Percentiles rank a stretch among this genome's conserved stretches.
Conservation (phyloP, 1,140 invertebrate genomes). For the Hydropsyche tenuis region DNA sequence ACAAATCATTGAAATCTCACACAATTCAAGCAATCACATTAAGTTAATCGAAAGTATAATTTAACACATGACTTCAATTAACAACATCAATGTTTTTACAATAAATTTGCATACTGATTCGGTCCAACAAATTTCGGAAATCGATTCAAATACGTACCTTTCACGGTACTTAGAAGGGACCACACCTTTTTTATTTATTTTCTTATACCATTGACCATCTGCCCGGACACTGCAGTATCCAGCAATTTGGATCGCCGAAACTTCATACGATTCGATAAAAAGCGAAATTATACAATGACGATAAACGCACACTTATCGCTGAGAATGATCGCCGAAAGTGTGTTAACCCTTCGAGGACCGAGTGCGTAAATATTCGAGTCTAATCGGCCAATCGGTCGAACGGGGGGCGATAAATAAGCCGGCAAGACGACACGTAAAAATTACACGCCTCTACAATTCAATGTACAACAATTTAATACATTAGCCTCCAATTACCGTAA, state of each 20-base stretch:
- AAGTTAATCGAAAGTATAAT: background rate
- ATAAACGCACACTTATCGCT: no score
- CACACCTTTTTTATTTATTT: slow-evolving; percentile 12
- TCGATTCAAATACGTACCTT: slow-evolving; percentile 3
- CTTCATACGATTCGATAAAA: no score
- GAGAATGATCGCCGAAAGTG: no score
- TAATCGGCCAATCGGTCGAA: slow-evolving; percentile 28
- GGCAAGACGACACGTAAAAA: slow-evolving; percentile 18
- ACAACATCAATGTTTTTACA: no score
- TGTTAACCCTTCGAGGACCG: no score
- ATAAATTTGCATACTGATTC: no score
- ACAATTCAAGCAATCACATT: background rate
- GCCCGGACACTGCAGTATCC: no score
- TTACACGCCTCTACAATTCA: slow-evolving; percentile 18
- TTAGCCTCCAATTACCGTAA: slow-evolving; percentile 14
- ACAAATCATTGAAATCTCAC: no score
- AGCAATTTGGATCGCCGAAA: no score
- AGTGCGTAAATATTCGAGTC: background rate
- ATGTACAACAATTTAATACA: slow-evolving; percentile 32
- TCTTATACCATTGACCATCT: slow-evolving; percentile 22
- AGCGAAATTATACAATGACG: no score
- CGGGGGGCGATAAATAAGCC: slow-evolving; percentile 34
- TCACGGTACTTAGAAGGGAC: slow-evolving; percentile 2
- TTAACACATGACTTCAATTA: no score
- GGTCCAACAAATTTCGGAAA: slow-evolving; percentile 13